Conservation (phyloP, 2,797 vertebrate species). For the Staurois parvus region DNA sequence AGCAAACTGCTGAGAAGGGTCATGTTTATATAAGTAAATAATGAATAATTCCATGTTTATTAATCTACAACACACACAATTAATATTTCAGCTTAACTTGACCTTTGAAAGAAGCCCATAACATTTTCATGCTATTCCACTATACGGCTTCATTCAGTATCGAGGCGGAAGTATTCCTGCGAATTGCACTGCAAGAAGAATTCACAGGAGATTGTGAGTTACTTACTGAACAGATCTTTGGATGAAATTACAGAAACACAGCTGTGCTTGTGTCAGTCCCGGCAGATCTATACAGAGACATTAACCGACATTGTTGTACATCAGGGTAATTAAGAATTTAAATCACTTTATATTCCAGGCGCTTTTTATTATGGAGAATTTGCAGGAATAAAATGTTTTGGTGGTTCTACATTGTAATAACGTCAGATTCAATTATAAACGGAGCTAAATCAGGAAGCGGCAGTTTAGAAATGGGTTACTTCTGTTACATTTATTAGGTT, state of each 20-base stretch:
- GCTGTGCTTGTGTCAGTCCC: constrained; percentile 45
- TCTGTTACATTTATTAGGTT: not conserved
- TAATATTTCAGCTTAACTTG: not conserved
- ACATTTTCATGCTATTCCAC: not conserved
- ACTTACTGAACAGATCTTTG: constrained; percentile 45
- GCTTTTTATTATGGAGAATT: constrained; percentile 45
- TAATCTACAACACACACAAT: not conserved
- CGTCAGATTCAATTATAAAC: constrained; percentile 41
- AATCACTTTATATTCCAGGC: constrained; percentile 33
- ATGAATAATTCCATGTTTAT: not conserved
- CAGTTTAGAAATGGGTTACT: not conserved
- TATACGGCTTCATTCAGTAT: not conserved
- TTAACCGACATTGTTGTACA: constrained; percentile 30
- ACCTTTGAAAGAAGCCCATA: not conserved
- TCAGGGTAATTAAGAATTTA: constrained; percentile 48
- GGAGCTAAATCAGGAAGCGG: constrained; percentile 10
- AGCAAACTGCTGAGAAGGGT: too few relatives aligned
- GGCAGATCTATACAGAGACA: constrained; percentile 20
- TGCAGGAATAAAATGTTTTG: constrained; percentile 37
- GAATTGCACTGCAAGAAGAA: not conserved
- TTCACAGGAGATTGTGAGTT: constrained; percentile 19
- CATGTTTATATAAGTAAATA: not conserved
- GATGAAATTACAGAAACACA: constrained; percentile 42
- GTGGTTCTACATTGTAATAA: constrained; percentile 18
- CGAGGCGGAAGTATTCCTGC: not conserved